Conservation (phyloP, 2,888 invertebrate genomes). For the Scelioninae gen. 1 region DNA sequence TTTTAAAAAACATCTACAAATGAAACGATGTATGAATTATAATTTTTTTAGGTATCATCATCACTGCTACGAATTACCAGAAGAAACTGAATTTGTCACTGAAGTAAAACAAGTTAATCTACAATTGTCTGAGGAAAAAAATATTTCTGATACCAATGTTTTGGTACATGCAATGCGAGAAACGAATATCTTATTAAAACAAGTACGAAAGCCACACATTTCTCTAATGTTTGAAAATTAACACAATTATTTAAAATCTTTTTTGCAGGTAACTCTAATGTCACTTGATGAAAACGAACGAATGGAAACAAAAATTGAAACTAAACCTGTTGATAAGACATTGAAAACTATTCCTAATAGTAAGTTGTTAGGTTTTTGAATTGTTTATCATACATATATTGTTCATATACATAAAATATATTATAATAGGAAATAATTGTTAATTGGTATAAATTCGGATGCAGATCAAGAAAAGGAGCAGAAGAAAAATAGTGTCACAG, state of each 20-base stretch:
- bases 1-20: too few relatives aligned
- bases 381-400: too few relatives aligned
- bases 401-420: too few relatives aligned
- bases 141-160: conserved; percentile 63
- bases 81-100: conserved; percentile 77
- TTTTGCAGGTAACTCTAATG: conserved; percentile 80
- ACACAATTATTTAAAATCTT: too few relatives aligned
- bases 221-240: too few relatives aligned
- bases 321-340: conserved; percentile 20
- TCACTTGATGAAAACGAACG: conserved; percentile 79
- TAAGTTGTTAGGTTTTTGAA: too few relatives aligned
- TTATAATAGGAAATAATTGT: too few relatives aligned
- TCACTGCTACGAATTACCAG: conserved; percentile 87
- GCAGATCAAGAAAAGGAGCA: conserved; percentile 54
- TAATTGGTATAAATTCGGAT: conserved; percentile 9
- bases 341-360: conserved; percentile 30
- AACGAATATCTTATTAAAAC: conserved; percentile 78
- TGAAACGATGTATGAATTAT: too few relatives aligned
- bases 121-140: conserved; percentile 67
- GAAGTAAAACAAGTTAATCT: conserved; percentile 69
- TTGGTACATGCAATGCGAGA: conserved; percentile 75
- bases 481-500: conserved; percentile 65
- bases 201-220: too few relatives aligned
- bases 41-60: conserved; percentile 87
- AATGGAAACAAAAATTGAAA: conserved; percentile 58